phyloP scores from a whole-genome alignment of 2,888 invertebrate species.

The Ennomos fuscantarius region DNA sequence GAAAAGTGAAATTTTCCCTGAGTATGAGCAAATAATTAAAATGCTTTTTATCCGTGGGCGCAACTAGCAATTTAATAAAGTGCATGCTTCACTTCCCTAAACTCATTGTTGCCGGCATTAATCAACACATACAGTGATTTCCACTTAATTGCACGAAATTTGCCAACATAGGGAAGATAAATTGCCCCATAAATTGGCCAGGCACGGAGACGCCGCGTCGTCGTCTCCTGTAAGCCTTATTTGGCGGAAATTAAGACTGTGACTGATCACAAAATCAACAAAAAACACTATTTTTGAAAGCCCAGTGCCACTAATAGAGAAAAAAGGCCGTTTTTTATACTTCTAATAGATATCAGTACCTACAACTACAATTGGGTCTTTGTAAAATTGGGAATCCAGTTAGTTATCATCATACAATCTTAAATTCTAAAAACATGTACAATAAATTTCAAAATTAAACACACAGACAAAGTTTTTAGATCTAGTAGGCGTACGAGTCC shows the following conservation, averaged over 20 bases:
- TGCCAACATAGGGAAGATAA: slow-evolving; percentile 36
- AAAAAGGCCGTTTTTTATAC: no score
- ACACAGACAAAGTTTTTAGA: slow-evolving; percentile 10
- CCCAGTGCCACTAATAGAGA: no score
- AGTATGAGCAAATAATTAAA: no score
- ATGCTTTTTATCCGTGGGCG: no score
- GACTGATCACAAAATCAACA: no score
- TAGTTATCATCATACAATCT: no score
- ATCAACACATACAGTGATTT: slow-evolving; percentile 34
- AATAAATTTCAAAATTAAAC: slow-evolving; percentile 23
- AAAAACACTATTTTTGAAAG: no score
- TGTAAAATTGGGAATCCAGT: no score
- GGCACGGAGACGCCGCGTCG: slow-evolving; percentile 18
- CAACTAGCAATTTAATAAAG: no score
- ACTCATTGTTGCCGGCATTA: slow-evolving; percentile 12
- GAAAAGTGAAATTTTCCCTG: no score
- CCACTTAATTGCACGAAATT: slow-evolving; percentile 36
- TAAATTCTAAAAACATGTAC: slow-evolving; percentile 1
- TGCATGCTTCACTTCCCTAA: background rate
- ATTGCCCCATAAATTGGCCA: slow-evolving; percentile 39
- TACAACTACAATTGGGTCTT: no score
- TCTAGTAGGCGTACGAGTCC: slow-evolving; percentile 14
- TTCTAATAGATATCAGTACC: no score
- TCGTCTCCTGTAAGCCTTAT: slow-evolving; percentile 3
- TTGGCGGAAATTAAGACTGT: slow-evolving; percentile 13